Base-by-base conservation (phyloP, 2,797 vertebrate genomes). In the Holocentrus rufus region DNA sequence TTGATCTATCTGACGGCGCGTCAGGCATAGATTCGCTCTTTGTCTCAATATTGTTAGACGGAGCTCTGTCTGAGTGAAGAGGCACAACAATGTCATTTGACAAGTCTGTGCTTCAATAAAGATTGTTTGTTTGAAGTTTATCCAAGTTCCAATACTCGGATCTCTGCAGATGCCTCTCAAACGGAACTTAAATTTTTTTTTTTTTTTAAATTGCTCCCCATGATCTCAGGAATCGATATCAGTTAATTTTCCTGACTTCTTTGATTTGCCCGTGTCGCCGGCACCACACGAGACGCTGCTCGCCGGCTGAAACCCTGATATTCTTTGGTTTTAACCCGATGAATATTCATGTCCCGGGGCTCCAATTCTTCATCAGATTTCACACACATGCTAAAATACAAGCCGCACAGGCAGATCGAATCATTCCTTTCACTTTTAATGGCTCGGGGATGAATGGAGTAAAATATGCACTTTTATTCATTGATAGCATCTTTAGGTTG, bases 401-500 rank as follows among this genome's bases (percentile, higher is more conserved):
- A 87, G 73, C 88, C 79, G 79, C 91, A 93, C 94, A 92, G 93
- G 93, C 93, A 93, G 94, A 96, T 96, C 95, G 94, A 96, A 95
- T 96, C 94, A 94, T 94, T 95, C 95, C 95, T 96, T 97, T 97
- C 95, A 95, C 94, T 96, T 93, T 95, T 96, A 97, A 96, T 95
- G 94, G 95, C 94, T 93, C 90, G 88, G 93, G 94, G 94, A 94
- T 96, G 95, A 98, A 97, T 96, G 94, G 95, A 93, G 93, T 95
- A 95, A 97, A 98, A 97, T 95, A 95, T 95, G 96, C 95, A 95
- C 96, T 96, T 95, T 95, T 95, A 96, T 97, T 96, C 97, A 95
- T 94, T 96, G 97, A 98, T 98, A 97, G 95, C 95, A 96, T 98
- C 96, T 97, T 97, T 95, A 96, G 95, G 93, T 96, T 94, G 95